These are phyloP conservation scores for Clusia tigrina DNA, from an alignment of 2,888 invertebrate species.

Conservation along the genomic window DNA sequence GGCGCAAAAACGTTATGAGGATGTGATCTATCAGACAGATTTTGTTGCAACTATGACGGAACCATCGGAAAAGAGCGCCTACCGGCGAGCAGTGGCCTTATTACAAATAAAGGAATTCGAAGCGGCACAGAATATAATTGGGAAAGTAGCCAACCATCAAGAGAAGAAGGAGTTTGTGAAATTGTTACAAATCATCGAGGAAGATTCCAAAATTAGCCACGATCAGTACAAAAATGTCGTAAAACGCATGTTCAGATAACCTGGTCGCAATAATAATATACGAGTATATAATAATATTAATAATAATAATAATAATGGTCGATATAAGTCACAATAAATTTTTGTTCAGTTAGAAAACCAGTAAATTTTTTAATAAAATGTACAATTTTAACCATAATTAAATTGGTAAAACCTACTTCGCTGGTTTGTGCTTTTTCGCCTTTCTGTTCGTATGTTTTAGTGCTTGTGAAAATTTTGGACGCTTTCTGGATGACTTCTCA, in stretches of 20 bases:
- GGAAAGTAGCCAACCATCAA: constrained; percentile 66
- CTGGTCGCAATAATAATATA: constrained; percentile 18
- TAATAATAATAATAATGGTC: not conserved
- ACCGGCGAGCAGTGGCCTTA: constrained; percentile 66
- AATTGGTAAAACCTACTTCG: too few species aligned
- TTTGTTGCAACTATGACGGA: constrained; percentile 54
- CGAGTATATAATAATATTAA: not conserved
- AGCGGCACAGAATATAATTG: constrained; percentile 70
- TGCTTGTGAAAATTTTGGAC: constrained; percentile 46
- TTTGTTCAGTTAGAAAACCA: not conserved
- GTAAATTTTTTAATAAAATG: not conserved
- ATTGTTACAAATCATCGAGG: constrained; percentile 69
- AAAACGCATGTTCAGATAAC: constrained; percentile 66
- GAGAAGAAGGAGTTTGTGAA: constrained; percentile 73
- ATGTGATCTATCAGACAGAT: constrained; percentile 71
- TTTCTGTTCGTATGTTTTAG: constrained; percentile 52
- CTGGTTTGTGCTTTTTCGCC: constrained; percentile 37
- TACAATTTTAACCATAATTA: not conserved
- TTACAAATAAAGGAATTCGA: constrained; percentile 71
- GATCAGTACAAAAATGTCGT: constrained; percentile 67
- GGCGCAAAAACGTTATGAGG: constrained; percentile 72
- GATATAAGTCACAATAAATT: not conserved
- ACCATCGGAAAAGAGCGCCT: constrained; percentile 66
- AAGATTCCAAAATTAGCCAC: constrained; percentile 70
- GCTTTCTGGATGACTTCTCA: constrained; percentile 46